phyloP scores from a whole-genome alignment of 2,888 invertebrate species.

The Pheosia tremula region DNA sequence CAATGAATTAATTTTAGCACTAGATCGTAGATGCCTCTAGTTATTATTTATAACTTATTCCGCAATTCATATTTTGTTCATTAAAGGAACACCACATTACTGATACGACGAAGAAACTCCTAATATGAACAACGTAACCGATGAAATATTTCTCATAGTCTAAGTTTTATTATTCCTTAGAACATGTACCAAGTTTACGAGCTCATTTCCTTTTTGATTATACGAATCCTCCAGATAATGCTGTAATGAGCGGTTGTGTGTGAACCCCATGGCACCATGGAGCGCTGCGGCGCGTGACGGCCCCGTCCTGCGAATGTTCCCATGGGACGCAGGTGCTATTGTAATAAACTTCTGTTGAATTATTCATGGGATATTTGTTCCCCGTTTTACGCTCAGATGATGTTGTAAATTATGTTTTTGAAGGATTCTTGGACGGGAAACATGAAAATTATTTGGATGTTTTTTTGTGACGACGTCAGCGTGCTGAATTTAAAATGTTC shows the following conservation, averaged over 20 bases:
- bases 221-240: slow-evolving; percentile 20
- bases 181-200: slow-evolving; percentile 32
- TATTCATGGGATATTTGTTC: slow-evolving; percentile 63
- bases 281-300: slow-evolving; percentile 58
- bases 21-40: background rate
- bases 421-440: slow-evolving; percentile 2
- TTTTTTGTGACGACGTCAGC: no score
- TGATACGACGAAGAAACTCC: background rate
- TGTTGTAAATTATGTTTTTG: slow-evolving; percentile 43
- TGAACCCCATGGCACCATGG: slow-evolving; percentile 33
- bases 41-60: background rate
- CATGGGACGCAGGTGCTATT: slow-evolving; percentile 69
- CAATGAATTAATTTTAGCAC: background rate
- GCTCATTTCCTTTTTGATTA: slow-evolving; percentile 21
- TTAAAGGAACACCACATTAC: no score
- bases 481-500: no score
- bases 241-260: slow-evolving; percentile 31
- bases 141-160: no score
- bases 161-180: background rate
- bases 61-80: no score
- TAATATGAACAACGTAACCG: no score
- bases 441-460: background rate
- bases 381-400: slow-evolving; percentile 49
- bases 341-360: slow-evolving; percentile 56
- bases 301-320: slow-evolving; percentile 62